Percentiles rank a stretch among this genome's conserved stretches.
Evolutionary conservation across 2,797 vertebrate genomes (phyloP).

Genomic region (Fundulus diaphanus): DNA sequence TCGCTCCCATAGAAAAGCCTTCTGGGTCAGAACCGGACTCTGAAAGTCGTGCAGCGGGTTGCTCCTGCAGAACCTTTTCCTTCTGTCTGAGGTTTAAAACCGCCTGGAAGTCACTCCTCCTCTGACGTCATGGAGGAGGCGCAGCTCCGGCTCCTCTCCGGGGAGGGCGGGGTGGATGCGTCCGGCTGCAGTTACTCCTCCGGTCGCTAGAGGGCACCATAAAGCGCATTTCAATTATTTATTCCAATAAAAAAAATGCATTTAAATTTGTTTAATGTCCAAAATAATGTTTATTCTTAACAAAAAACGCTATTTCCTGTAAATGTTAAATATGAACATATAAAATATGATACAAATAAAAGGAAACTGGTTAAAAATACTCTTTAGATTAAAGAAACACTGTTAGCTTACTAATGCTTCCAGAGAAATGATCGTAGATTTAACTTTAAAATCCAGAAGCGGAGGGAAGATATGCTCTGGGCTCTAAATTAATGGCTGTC

Average conservation of each 20-base stretch:
- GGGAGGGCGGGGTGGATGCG: constrained; percentile 69
- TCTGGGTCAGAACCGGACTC: background rate
- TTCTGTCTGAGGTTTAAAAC: constrained; percentile 17
- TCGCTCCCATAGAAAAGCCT: background rate
- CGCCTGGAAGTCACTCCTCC: constrained; percentile 43
- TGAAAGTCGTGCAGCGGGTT: background rate
- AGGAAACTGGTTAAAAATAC: background rate
- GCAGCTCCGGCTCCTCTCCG: constrained; percentile 32
- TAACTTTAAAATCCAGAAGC: background rate
- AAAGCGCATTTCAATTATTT: too few relatives aligned
- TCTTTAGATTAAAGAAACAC: background rate
- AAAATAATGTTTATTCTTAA: background rate
- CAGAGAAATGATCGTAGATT: background rate
- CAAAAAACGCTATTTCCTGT: background rate
- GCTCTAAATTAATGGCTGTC: too few relatives aligned
- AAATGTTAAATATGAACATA: background rate
- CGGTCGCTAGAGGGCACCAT: background rate
- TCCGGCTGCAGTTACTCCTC: constrained; percentile 1
- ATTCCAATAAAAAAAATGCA: too few relatives aligned
- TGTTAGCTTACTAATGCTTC: background rate
- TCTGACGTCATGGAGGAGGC: constrained; percentile 42
- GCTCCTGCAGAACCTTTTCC: too few relatives aligned
- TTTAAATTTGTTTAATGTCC: background rate
- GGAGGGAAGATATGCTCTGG: background rate
- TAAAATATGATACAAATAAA: background rate